Evolutionary conservation across 2,797 vertebrate species (phyloP).

Genomic region (Gallirallus australis): DNA sequence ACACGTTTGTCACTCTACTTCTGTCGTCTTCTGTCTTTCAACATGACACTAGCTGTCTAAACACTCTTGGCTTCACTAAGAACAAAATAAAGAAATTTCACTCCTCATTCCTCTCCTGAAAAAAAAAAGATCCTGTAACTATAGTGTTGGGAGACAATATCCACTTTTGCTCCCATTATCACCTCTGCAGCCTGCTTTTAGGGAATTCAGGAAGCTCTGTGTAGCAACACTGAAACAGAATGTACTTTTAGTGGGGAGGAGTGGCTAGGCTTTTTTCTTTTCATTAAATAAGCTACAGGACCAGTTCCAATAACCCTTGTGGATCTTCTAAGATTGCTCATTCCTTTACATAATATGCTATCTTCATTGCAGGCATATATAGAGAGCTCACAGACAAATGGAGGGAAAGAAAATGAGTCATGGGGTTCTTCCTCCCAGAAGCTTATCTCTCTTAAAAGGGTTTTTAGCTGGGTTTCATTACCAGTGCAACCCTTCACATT

Average conservation of each 20-base stretch:
- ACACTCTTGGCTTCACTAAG: neutral
- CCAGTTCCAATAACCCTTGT: neutral
- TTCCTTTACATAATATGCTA: constrained; percentile 4
- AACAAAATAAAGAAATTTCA: neutral
- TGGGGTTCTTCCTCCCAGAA: neutral
- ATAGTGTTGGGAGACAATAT: neutral
- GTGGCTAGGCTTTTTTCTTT: neutral
- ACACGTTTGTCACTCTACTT: constrained; percentile 46
- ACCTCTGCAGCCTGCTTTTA: neutral
- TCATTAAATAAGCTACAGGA: neutral
- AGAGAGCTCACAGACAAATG: neutral
- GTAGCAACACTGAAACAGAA: neutral
- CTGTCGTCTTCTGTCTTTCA: constrained; percentile 21
- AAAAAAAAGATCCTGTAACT: neutral
- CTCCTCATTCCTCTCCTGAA: neutral
- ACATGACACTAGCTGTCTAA: constrained; percentile 55
- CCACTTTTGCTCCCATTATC: neutral
- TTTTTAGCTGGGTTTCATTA: neutral
- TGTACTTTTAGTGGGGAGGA: rapidly evolving
- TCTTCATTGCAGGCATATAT: neutral
- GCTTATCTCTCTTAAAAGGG: neutral
- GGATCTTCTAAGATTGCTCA: neutral
- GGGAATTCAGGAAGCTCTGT: neutral
- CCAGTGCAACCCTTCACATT: neutral
- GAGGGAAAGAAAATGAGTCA: neutral